Conservation (phyloP, 2,888 invertebrate species). For the Morpho deidamia region DNA sequence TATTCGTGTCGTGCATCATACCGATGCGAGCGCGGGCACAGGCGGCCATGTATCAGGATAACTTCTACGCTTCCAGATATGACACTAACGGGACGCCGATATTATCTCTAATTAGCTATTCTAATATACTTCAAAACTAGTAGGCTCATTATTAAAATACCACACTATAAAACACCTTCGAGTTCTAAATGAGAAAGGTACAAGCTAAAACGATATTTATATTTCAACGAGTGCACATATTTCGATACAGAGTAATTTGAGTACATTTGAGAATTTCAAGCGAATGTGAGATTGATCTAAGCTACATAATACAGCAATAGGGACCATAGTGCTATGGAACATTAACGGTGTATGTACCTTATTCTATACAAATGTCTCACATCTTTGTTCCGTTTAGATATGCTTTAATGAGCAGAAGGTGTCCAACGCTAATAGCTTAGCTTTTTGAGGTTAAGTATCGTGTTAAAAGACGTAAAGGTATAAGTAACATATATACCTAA, state of each 20-base stretch:
- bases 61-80: slow-evolving; percentile 50
- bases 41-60: slow-evolving; percentile 52
- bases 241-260: too few relatives aligned
- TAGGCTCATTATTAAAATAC: neutral
- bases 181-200: too few relatives aligned
- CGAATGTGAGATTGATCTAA: too few relatives aligned
- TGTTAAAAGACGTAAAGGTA: neutral
- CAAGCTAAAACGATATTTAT: too few relatives aligned
- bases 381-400: neutral
- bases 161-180: too few relatives aligned
- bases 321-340: too few relatives aligned
- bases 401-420: slow-evolving; percentile 1
- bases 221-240: too few relatives aligned
- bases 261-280: too few relatives aligned
- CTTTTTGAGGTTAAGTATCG: neutral
- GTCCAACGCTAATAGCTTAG: slow-evolving; percentile 1
- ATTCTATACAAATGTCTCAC: too few relatives aligned
- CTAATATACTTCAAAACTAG: slow-evolving; percentile 1
- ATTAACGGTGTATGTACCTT: too few relatives aligned
- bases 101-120: slow-evolving; percentile 38
- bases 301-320: too few relatives aligned
- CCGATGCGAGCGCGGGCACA: slow-evolving; percentile 47
- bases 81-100: slow-evolving; percentile 61
- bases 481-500: too few relatives aligned
- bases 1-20: slow-evolving; percentile 75